Percentiles rank a stretch among this genome's conserved stretches.
Conservation (phyloP, 1,140 invertebrate genomes). For the Lysiphlebus fabarum region DNA sequence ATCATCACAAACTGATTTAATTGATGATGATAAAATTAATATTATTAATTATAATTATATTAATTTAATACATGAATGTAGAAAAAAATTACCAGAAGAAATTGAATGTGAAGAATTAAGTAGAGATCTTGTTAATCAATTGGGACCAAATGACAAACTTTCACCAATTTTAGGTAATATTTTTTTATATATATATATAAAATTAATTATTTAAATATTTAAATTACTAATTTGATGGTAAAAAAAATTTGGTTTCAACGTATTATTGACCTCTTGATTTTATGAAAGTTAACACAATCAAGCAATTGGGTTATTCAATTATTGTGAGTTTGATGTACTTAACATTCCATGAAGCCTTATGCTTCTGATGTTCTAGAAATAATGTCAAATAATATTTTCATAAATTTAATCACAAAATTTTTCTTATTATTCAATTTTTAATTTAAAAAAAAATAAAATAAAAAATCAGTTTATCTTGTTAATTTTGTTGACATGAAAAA, state of each 20-base stretch:
- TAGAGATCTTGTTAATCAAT: slow-evolving; percentile 67
- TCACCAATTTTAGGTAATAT: slow-evolving; percentile 62
- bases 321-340: slow-evolving; percentile 25
- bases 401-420: neutral
- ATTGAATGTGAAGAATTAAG: slow-evolving; percentile 77
- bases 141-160: slow-evolving; percentile 67
- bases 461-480: no score
- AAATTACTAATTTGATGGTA: no score
- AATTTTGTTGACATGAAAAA: no score
- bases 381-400: neutral
- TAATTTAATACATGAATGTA: slow-evolving; percentile 36
- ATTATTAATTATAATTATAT: slow-evolving; percentile 22
- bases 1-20: slow-evolving; percentile 62
- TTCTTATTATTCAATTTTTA: neutral
- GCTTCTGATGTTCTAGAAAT: neutral
- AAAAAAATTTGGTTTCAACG: no score
- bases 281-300: slow-evolving; percentile 48
- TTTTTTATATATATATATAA: slow-evolving; percentile 11
- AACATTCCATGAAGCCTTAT: slow-evolving; percentile 1
- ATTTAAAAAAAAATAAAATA: neutral
- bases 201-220: neutral
- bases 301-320: slow-evolving; percentile 46
- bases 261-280: slow-evolving; percentile 43
- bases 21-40: slow-evolving; percentile 25
- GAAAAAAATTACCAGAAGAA: slow-evolving; percentile 69